A percentile compares a stretch with the other conserved stretches of the same genome.
These are phyloP conservation scores for Rugalucina vietnamica DNA, from an alignment of 2,888 invertebrate genomes.

Conservation along the genomic window DNA sequence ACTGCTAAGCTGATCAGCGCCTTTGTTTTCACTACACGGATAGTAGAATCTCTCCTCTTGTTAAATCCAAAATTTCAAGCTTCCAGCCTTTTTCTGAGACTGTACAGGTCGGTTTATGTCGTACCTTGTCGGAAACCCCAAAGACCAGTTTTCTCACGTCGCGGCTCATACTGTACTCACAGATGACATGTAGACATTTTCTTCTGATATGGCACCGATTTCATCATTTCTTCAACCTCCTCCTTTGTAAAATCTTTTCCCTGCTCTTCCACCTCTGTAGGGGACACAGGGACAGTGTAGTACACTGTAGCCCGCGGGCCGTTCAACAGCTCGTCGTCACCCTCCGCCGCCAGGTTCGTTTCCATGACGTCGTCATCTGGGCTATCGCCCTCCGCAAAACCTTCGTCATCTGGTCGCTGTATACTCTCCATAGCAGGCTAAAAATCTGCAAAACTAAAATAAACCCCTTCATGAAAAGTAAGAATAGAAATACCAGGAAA, in stretches of 20 bases:
- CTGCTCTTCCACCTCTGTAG: constrained; percentile 69
- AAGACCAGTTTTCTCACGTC: too few relatives aligned
- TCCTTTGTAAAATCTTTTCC: constrained; percentile 77
- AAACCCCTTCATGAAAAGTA: too few relatives aligned
- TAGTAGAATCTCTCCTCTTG: too few relatives aligned
- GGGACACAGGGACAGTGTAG: constrained; percentile 72
- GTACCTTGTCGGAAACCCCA: too few relatives aligned
- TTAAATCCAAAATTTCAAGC: too few relatives aligned
- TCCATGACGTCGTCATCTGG: constrained; percentile 79
- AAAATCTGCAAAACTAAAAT: too few relatives aligned
- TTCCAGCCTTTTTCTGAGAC: too few relatives aligned
- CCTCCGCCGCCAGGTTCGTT: constrained; percentile 72
- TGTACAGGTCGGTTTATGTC: too few relatives aligned
- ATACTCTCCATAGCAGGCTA: too few relatives aligned
- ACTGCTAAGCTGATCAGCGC: too few relatives aligned
- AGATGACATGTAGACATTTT: constrained; percentile 79
- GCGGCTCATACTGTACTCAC: constrained; percentile 69
- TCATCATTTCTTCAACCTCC: constrained; percentile 79
- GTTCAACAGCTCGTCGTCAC: constrained; percentile 77
- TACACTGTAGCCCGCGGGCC: constrained; percentile 76
- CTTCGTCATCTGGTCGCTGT: constrained; percentile 71
- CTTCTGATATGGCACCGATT: constrained; percentile 79
- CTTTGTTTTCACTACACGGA: too few relatives aligned
- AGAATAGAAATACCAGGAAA: too few relatives aligned
- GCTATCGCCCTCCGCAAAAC: constrained; percentile 77